Evolutionary conservation across 2,113 vertebrate species (phyloP).

Genomic region (Ochotona curzoniae): DNA sequence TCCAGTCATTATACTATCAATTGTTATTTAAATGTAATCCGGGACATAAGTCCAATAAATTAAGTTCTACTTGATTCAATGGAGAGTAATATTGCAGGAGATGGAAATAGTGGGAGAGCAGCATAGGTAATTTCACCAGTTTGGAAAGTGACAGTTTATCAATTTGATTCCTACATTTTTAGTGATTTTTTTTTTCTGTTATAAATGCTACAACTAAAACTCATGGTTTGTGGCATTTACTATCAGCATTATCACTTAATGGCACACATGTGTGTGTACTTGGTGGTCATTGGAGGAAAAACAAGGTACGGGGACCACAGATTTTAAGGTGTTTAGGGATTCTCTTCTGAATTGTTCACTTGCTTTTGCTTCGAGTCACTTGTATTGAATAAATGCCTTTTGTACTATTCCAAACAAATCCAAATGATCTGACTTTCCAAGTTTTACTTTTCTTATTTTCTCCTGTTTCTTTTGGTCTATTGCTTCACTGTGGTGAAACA

Average conservation of each 20-base stretch:
- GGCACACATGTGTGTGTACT: too few species aligned
- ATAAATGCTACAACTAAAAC: background rate
- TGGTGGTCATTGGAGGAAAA: background rate
- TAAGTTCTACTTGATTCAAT: background rate
- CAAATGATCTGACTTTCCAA: background rate
- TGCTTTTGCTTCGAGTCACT: background rate
- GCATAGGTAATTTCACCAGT: background rate
- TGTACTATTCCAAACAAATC: background rate
- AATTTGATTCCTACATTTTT: background rate
- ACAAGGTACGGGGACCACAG: rapidly evolving
- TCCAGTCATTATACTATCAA: background rate
- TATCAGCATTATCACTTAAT: background rate
- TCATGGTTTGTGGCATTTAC: background rate
- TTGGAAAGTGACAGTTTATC: background rate
- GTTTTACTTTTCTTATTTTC: constrained; percentile 21
- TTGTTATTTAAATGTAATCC: constrained; percentile 5
- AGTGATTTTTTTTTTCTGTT: background rate
- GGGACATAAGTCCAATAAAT: background rate
- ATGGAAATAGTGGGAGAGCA: background rate
- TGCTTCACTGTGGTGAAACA: background rate
- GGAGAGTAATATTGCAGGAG: background rate
- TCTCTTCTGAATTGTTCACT: background rate
- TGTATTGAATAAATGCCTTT: background rate
- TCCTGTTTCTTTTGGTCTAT: constrained; percentile 5
- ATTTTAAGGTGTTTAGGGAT: background rate